Evolutionary conservation across 2,113 vertebrate genomes (phyloP).

Genomic region (Anseranas semipalmata): DNA sequence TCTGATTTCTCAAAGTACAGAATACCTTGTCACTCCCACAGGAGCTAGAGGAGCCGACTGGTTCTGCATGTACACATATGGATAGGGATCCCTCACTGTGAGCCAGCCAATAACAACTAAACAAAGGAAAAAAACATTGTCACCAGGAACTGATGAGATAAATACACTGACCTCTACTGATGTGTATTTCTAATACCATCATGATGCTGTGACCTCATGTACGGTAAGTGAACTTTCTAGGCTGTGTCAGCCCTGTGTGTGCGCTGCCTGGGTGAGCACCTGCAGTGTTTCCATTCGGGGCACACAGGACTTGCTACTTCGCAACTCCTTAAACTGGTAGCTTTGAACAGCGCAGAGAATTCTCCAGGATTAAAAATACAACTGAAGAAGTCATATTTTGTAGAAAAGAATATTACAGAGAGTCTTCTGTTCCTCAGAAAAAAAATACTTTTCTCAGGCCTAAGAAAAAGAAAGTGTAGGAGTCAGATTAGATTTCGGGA

Average conservation of each 20-base stretch:
- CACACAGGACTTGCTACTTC: background rate
- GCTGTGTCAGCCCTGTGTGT: background rate
- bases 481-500: background rate
- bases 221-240: background rate
- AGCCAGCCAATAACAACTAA: background rate
- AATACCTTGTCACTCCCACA: background rate
- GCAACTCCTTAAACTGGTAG: background rate
- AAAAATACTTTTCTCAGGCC: background rate
- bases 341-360: background rate
- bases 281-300: background rate
- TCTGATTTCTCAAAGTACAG: background rate
- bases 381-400: background rate
- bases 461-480: background rate
- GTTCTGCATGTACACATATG: background rate
- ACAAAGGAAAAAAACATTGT: accelerated
- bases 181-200: background rate
- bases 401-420: background rate
- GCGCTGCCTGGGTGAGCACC: background rate
- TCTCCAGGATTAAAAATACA: background rate
- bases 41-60: background rate
- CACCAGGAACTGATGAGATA: background rate
- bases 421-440: background rate
- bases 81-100: background rate
- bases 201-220: background rate
- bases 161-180: background rate